Evolutionary conservation across 2,888 invertebrate genomes (phyloP), one percentile per base, ranked within the genome.

Genomic region (Chirona hameri): DNA sequence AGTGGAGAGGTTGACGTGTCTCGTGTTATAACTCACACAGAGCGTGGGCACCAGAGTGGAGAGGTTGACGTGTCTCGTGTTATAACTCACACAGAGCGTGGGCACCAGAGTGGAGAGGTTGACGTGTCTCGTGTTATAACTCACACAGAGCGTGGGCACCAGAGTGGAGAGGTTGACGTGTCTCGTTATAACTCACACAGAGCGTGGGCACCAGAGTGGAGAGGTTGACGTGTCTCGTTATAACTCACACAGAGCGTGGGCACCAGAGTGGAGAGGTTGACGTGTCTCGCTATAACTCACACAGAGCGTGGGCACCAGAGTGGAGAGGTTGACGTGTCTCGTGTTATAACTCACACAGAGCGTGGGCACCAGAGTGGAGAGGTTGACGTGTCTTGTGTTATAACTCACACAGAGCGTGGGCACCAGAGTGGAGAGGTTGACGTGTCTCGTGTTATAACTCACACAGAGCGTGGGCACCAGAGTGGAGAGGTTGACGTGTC

Each of bases 381-480:
- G 90, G 89, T 98, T 97, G 84, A 98, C 96, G 88, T 98, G 96
- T 85, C 94, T 91, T 0, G 98, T n/a, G n/a, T n/a, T n/a, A n/a
- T n/a, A n/a, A n/a, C n/a, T n/a, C n/a, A n/a, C n/a, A n/a, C n/a
- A n/a, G n/a, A 99, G 91, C 82, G 95, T 95, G 76, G 97, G 97
- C 85, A 98, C 97, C 65, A 98, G 91, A 0, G 95, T 93, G 83
- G 96, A 94, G 86, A 99, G 90, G 89, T 98, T 97, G 84, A 98
- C 96, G 88, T 98, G 96, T 85, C 94, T 91, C 0, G 98, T n/a
- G n/a, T n/a, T n/a, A n/a, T n/a, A n/a, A n/a, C n/a, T n/a, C n/a
- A n/a, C n/a, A n/a, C n/a, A n/a, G n/a, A 99, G 91, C 82, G 95
- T 95, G 76, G 97, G 97, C 85, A 98, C 97, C 65, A 98, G 91